Evolutionary conservation across 2,113 vertebrate genomes (phyloP), one percentile per base, ranked within the genome.

Genomic region (Eolophus roseicapilla): DNA sequence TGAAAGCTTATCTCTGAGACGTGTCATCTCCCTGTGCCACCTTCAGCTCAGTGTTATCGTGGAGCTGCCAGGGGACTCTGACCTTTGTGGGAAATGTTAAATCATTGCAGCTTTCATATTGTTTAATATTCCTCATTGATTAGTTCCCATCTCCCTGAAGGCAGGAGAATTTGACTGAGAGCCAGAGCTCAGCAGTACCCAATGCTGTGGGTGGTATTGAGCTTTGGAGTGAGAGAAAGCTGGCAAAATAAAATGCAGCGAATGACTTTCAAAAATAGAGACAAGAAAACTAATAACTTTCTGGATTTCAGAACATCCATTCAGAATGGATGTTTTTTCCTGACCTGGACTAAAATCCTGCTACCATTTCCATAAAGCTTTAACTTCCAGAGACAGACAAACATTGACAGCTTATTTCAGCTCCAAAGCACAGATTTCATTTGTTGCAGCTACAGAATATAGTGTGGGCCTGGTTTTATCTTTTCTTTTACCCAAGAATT

Each of bases 111-210:
- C 68, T 94, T 95, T 95, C 89, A 37, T 94, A 70, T 93, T 95
- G 86, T 93, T 97, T 97, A 94, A 97, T 97, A 96, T 95, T 96
- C 69, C 74, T 88, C 91, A 97, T 97, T 96, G 97, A 97, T 98
- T 97, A 94, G 86, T 89, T 97, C 93, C 94, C 67, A 74, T 88
- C 92, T 96, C 97, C 95, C 94, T 57, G 86, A 94, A 95, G 93
- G 89, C 92, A 95, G 85, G 94, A 93, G 73, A 74, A 94, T 97
- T 97, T 97, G 97, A 96, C 81, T 80, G 95, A 92, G 86, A 95
- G 95, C 94, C 93, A 95, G 81, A 63, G 90, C 94, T 96, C 96
- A 88, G 84, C 80, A 93, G 95, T 91, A 95, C 44, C 64, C 90
- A 55, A 69, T 77, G 80, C 90, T 94, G 90, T 93, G 90, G 90